phyloP scores from a whole-genome alignment of 2,113 vertebrate genomes.

The Nipponia nippon region DNA sequence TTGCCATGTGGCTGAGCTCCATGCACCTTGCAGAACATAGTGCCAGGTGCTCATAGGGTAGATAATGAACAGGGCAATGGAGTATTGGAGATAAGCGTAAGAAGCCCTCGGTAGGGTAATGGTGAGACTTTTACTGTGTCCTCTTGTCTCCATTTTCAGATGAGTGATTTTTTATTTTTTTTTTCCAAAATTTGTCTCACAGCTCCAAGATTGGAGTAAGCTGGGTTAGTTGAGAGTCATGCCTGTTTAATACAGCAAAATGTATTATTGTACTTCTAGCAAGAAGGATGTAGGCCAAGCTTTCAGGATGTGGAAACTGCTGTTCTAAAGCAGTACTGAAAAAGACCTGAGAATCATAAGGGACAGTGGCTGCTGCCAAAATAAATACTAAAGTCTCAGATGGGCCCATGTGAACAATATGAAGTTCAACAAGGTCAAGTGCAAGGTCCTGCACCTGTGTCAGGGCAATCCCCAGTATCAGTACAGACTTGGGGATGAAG shows the following conservation, averaged over 20 bases:
- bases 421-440: neutral
- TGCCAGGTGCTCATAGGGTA: neutral
- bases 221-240: neutral
- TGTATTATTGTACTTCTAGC: neutral
- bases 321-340: neutral
- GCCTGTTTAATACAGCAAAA: neutral
- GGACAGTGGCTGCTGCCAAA: neutral
- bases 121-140: neutral
- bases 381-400: neutral
- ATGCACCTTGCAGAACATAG: fast-evolving
- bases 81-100: fast-evolving
- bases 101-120: neutral
- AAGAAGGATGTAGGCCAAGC: neutral
- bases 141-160: neutral
- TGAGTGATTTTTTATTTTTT: neutral
- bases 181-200: neutral
- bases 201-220: neutral
- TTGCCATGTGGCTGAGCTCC: neutral
- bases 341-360: neutral
- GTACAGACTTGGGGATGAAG: neutral
- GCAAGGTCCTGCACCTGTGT: neutral
- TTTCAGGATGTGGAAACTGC: neutral
- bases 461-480: neutral
- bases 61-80: neutral
- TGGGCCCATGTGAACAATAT: neutral